Evolutionary conservation across 2,888 invertebrate species (phyloP), one percentile per base, ranked within the genome.

Genomic region (Meiosimyza decipiens): DNA sequence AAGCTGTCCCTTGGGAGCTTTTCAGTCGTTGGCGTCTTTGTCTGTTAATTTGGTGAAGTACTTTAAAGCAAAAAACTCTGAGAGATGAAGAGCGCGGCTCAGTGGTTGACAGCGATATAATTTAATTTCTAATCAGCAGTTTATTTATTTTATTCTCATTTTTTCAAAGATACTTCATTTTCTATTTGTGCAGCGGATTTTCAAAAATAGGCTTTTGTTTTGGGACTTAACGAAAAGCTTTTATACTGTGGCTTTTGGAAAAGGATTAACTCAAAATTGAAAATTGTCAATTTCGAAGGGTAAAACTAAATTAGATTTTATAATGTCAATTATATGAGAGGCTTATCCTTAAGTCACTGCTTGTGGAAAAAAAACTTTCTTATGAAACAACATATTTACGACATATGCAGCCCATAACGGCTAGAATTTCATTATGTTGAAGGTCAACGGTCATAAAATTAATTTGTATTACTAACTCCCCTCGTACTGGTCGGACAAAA

Each of bases 121-220:
- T 70, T 70, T 63, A 33, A 40, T 63, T 70, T 70, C 70, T 70
- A 70, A 70, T 70, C 70, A 70, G 70, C 70, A 70, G 63, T 63
- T 70, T 68, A 15, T 51, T 18, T 62, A 16, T 51, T 50, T 22
- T 22, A 18, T 64, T 15, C 28, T 49, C 47, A n/a, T 47, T 33
- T 55, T 52, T 16, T 47, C 12, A 9, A 6, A 40, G 40, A 40
- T 9, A 40, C 40, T 40, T 40, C 40, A 9, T 40, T 9, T 40
- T 40, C 40, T 40, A 57, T 57, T 57, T 57, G 57, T 57, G 16
- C 22, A 28, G 49, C 49, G 16, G 9, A 40, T 66, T 67, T 67
- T 57, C 47, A 67, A 67, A 49, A 55, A 13, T 12, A 40, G 15
- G 49, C 22, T 28, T 63, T 52, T 65, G 65, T 65, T 65, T 52